Percentiles rank a stretch among this genome's conserved stretches.
phyloP scores from a whole-genome alignment of 2,113 vertebrate genomes.

The Rhynchomys soricoides region DNA sequence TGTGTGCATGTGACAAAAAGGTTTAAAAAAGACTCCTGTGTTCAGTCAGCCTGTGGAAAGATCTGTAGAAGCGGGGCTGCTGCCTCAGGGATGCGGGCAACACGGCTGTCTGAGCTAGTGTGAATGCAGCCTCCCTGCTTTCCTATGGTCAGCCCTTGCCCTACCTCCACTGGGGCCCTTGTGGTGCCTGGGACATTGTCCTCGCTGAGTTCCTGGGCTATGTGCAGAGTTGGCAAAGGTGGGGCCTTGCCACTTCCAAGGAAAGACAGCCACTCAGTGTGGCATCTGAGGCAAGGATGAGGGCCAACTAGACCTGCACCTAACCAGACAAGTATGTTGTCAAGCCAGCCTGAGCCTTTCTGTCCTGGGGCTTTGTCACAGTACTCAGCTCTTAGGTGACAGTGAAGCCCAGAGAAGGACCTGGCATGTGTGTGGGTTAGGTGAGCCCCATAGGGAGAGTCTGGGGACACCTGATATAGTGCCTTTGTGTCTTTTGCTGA shows the following conservation, averaged over 20 bases:
- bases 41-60: background rate
- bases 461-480: fast-evolving
- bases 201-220: background rate
- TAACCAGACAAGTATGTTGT: background rate
- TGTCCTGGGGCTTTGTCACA: fast-evolving
- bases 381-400: fast-evolving
- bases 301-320: background rate
- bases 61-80: background rate
- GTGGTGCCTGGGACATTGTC: background rate
- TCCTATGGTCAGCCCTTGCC: background rate
- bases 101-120: too few relatives aligned
- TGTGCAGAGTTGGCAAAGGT: background rate
- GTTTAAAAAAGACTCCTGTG: background rate
- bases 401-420: background rate
- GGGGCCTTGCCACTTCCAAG: background rate
- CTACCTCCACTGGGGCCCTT: background rate
- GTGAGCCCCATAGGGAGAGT: background rate
- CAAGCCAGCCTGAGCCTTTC: background rate
- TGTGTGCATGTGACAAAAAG: too few relatives aligned
- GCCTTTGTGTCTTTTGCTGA: background rate
- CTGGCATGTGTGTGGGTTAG: background rate
- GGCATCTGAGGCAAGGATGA: background rate
- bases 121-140: background rate
- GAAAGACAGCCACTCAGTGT: background rate
- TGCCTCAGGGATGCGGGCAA: fast-evolving